Base-by-base conservation (phyloP, 2,797 vertebrate species). In the Sciurus vulgaris region DNA sequence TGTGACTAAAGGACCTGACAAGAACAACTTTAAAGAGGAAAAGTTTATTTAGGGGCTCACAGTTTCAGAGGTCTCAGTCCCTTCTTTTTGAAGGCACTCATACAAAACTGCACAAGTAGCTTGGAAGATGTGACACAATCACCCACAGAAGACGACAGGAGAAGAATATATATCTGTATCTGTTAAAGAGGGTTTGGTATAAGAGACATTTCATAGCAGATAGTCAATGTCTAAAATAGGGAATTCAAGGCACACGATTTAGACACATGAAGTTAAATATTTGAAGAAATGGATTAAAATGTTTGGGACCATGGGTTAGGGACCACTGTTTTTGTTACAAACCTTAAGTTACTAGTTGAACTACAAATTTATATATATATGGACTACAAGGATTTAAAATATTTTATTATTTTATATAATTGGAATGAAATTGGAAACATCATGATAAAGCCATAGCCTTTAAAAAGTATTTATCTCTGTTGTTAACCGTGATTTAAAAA, bases 211-310 rank as follows among this genome's bases (percentile, higher is more conserved):
- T 85, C 33, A 81, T 6, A 77, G 17, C 11, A 86, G 11, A 54
- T 7, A n/a, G 24, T 11, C 83, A 79, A 86, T 54, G 7, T 41
- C 15, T 82, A 96, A 67, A 72, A 76, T 24, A 14, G 51, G 83
- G 91, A 44, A 93, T 44, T 18, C 17, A 84, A 73, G 38, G 44
- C 20, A 72, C 74, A 77, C 69, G 69, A 85, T 51, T 92, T 92
- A 94, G 79, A 81, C 0, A 69, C 8, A 63, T 38, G 35, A 78
- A 96, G 49, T 90, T 90, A 67, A 91, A 54, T 44, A 87, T 17
- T 56, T 78, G 26, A 89, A 86, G 30, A 91, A 70, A 70, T 81
- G 22, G 17, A 87, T 44, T 84, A 77, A 94, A 83, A 65, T 69
- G 22, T 78, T 87, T 6, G 28, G 84, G 72, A 54, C 9, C 7